Evolutionary conservation across 2,888 invertebrate species (phyloP), one percentile per base, ranked within the genome.

Genomic region (Diaperis boleti): DNA sequence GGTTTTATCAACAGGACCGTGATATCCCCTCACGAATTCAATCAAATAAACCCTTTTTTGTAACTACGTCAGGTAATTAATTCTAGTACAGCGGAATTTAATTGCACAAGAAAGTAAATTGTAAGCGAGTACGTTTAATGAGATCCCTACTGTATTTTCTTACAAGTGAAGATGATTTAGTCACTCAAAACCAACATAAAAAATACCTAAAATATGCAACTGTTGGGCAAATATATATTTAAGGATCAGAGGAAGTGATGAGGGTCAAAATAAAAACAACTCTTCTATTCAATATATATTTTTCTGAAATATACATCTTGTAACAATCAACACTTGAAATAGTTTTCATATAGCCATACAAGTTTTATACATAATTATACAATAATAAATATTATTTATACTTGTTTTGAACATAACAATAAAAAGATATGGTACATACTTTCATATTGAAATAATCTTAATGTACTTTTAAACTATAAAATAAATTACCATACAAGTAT

Each of bases 291-390:
- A 71, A 72, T 72, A 68, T 68, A 66, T 60, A 69, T 67, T 69
- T 64, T 71, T 72, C 57, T 69, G 60, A 64, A 72, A 71, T 72
- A 70, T 73, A 72, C 68, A 72, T 69, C 68, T 70, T 71, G 56
- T 69, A 71, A 70, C 72, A 73, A 69, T 69, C 66, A 69, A 67
- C 67, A 70, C 70, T 68, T 65, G 64, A 54, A n/a, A 69, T 67
- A 67, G 67, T 65, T 69, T 65, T 69, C 65, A 66, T 66, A 72
- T 72, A 70, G 67, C 59, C 68, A 72, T 72, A 71, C 59, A 74
- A 70, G 70, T 68, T 64, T 65, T 70, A 69, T 70, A 70, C 69
- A 71, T 68, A 47, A 70, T 69, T 72, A 73, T 74, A 74, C 71
- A 74, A 67, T 66, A 59, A 61, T 55, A 55, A 62, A 59, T 62